Base-by-base conservation (phyloP, 2,888 invertebrate genomes). In the Drosophila birchii region DNA sequence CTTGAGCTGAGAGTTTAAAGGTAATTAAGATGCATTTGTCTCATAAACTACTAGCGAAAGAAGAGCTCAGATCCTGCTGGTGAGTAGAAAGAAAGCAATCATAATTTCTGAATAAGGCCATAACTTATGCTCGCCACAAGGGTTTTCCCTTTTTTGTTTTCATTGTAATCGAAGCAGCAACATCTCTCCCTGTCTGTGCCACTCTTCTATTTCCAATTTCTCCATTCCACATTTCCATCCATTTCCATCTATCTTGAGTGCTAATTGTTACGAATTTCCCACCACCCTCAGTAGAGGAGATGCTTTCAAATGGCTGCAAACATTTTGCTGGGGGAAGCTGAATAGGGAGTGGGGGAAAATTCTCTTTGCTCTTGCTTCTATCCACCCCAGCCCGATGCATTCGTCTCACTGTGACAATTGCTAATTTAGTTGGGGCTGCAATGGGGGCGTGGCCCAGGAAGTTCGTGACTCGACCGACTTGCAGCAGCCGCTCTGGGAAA, bases 181-280 rank as follows among this genome's bases (percentile, higher is more conserved):
- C 29, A 38, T 41, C 41, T 51, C 39, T n/a, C 20, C 14, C 5
- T 2, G 23, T 20, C 43, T 12, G 11, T 56, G 11, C 26, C 14
- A 16, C 20, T 23, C 47, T 55, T 49, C 47, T 23, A n/a, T 38
- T 56, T 49, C 16, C 16, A 16, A 23, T 54, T 36, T 29, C 29
- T n/a, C 47, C 61, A 20, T 47, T 23, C 4, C 26, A 5, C 39
- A 58, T 58, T 67, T 63, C 62, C 57, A 36, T 49, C 34, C 68
- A 51, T 51, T 49, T 44, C 38, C 12, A 81, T 88, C 87, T 80
- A 87, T 86, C 81, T 80, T 78, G 80, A 79, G 83, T 76, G 86
- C 86, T 88, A 88, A 88, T 88, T 89, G 89, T 80, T 89, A 79
- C 79, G 81, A 81, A 59, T 86, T 80, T 76, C 44, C 43, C 53